Evolutionary conservation across 2,888 invertebrate species (phyloP), one percentile per base, ranked within the genome.

Genomic region (Therioaphis trifolii): DNA sequence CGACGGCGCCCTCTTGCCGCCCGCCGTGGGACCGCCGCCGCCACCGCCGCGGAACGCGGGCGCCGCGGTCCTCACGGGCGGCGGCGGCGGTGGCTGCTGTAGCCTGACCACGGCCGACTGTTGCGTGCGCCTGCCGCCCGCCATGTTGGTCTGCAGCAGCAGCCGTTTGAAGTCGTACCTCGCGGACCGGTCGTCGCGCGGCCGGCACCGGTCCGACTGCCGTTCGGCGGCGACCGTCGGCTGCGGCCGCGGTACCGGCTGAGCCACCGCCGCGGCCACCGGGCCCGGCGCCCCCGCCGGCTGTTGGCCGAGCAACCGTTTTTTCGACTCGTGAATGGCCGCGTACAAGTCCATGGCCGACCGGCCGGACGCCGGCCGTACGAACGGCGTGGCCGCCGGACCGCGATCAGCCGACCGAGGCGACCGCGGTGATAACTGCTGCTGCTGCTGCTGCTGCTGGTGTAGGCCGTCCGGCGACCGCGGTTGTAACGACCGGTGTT

Each of bases 331-430:
- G 88, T 94, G 94, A 86, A 94, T 94, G 21, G 93, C 93, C 3
- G 94, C 93, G 87, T 93, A 94, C 3, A 94, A 89, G 88, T 94
- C 93, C 87, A 94, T 94, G 86, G 93, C 93, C n/a, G 93, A 93
- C 93, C 94, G 93, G 0, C 92, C 80, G 61, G 72, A 72, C 49
- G 72, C 61, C 12, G 80, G 71, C 18, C 80, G 71, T 5, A 27
- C 71, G 12, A 14, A 24, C 21, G 46, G 43, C 11, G 24, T 15
- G 43, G 55, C 14, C 40, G 46, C 40, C 40, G 46, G n/a, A n/a
- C n/a, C n/a, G n/a, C n/a, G n/a, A n/a, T n/a, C n/a, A n/a, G n/a
- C n/a, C n/a, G n/a, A n/a, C n/a, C n/a, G n/a, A n/a, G n/a, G n/a
- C n/a, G n/a, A n/a, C n/a, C n/a, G n/a, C n/a, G n/a, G n/a, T n/a